phyloP scores from a whole-genome alignment of 92 coral and sea anemone genomes.

The Porites lobata region DNA sequence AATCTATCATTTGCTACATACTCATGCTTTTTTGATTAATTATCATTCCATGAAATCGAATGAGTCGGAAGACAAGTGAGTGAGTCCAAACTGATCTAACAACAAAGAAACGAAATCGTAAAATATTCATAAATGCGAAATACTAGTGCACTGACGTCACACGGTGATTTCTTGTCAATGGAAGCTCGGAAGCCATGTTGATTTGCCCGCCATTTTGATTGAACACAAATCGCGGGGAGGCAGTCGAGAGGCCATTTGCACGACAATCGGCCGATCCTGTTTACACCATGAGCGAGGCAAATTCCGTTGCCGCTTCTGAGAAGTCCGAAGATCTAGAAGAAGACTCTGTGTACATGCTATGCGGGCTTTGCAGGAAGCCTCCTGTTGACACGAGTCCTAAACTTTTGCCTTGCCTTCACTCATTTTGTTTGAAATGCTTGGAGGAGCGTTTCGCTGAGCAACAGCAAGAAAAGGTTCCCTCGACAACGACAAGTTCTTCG shows the following conservation, averaged over 20 bases:
- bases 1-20: not conserved
- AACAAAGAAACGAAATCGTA: slow-evolving; percentile 39
- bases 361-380: slow-evolving; percentile 89
- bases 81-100: slow-evolving; percentile 13
- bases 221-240: slow-evolving; percentile 12
- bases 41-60: not conserved
- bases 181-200: slow-evolving; percentile 58
- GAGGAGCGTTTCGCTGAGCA: slow-evolving; percentile 85
- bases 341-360: slow-evolving; percentile 80
- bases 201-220: slow-evolving; percentile 87
- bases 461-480: slow-evolving; percentile 72
- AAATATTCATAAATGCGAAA: slow-evolving; percentile 76
- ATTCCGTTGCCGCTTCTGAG: slow-evolving; percentile 36
- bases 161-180: slow-evolving; percentile 58
- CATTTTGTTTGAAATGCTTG: slow-evolving; percentile 91
- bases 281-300: slow-evolving; percentile 76
- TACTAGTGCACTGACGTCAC: slow-evolving; percentile 87
- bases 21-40: not conserved
- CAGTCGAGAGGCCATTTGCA: slow-evolving; percentile 27
- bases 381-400: slow-evolving; percentile 88
- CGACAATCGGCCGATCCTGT: not conserved
- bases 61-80: not conserved
- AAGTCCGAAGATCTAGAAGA: slow-evolving; percentile 72
- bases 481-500: slow-evolving; percentile 61
- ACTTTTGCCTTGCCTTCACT: slow-evolving; percentile 97